Evolutionary conservation across 2,113 vertebrate genomes (phyloP).

Genomic region (Columba janthina): DNA sequence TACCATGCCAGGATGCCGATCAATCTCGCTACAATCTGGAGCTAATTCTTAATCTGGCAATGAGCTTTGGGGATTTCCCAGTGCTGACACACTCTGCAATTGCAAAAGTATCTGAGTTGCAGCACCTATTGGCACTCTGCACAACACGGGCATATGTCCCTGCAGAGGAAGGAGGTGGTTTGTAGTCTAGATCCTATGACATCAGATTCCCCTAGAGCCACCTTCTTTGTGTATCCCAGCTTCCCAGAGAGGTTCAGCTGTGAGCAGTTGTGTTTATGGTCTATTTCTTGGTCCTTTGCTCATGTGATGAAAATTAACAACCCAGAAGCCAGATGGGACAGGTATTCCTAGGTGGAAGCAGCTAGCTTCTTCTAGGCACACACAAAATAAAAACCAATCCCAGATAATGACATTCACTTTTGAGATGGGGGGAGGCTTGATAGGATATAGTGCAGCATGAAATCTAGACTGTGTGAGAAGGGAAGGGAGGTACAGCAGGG

Average conservation of each 20-base stretch:
- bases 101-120: conserved; percentile 10
- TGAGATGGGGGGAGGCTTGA: not conserved
- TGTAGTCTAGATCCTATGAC: not conserved
- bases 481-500: not conserved
- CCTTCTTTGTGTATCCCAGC: not conserved
- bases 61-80: conserved; percentile 48
- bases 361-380: not conserved
- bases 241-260: conserved; percentile 31
- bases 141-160: not conserved
- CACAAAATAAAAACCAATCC: not conserved
- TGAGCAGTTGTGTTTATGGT: conserved; percentile 26
- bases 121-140: not conserved
- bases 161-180: conserved; percentile 36
- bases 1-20: not conserved
- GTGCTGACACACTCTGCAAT: not conserved
- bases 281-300: conserved; percentile 47
- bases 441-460: not conserved
- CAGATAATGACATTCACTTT: not conserved
- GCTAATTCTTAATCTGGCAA: conserved; percentile 34
- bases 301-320: not conserved
- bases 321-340: conserved; percentile 4
- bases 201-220: not conserved
- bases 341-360: not conserved
- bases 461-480: not conserved
- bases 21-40: not conserved